Percentiles rank a stretch among this genome's conserved stretches.
These are phyloP conservation scores for Rhopalosiphum nymphaeae DNA, from an alignment of 2,888 invertebrate species.

Conservation along the genomic window DNA sequence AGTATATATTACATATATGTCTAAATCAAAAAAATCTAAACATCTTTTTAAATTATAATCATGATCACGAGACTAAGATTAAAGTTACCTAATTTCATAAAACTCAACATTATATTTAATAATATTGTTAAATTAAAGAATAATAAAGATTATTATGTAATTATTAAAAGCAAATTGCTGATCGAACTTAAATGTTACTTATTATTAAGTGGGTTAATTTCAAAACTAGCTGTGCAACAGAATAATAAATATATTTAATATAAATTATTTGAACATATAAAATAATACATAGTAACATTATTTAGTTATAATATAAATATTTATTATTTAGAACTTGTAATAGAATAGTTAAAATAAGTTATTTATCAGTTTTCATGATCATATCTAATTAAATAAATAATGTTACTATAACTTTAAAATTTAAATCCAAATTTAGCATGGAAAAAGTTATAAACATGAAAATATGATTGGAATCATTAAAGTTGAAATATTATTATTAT, in stretches of 20 bases:
- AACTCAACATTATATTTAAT: not conserved
- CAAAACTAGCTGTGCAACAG: not conserved
- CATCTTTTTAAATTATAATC: not conserved
- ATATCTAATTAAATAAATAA: not conserved
- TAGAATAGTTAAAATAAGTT: not conserved
- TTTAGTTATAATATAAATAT: not conserved
- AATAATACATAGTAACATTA: not conserved
- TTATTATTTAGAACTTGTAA: not conserved
- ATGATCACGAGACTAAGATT: not conserved
- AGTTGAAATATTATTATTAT: conserved; percentile 17
- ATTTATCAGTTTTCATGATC: not conserved
- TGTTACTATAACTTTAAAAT: not conserved
- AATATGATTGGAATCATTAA: conserved; percentile 4
- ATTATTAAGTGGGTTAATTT: not conserved
- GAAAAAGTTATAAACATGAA: not conserved
- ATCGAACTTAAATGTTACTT: not conserved
- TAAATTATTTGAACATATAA: not conserved
- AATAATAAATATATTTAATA: not conserved
- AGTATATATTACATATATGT: not conserved
- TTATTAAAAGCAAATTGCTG: not conserved
- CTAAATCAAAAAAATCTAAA: not conserved
- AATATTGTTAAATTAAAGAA: not conserved
- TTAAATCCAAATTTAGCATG: not conserved
- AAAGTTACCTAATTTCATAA: not conserved
- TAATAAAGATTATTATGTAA: not conserved